Evolutionary conservation across 2,888 invertebrate species (phyloP), one percentile per base, ranked within the genome.

Genomic region (Archips xylosteana): DNA sequence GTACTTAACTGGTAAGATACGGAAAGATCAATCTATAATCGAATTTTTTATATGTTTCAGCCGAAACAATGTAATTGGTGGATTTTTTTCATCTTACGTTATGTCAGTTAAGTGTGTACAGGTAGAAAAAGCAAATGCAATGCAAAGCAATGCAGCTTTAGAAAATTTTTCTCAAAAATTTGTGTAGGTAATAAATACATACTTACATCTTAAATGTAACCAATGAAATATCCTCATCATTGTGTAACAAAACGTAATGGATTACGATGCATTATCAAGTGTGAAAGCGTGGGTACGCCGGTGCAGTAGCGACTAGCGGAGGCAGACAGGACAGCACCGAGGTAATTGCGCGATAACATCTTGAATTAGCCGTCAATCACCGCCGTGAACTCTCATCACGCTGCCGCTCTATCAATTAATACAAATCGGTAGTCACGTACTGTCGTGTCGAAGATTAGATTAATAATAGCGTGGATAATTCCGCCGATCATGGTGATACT

Each of bases 321-420:
- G 49, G 49, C 49, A n/a, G 49, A n/a, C 36, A 65, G 51, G 65
- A 54, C 49, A 51, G 34, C 81, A 82, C 62, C 81, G 83, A 80
- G 82, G 90, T 91, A 91, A 92, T 91, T 90, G 92, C 88, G 78
- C 82, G 94, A 94, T 93, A 94, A 88, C 90, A 93, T 93, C 92
- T 91, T 85, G 87, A 89, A 91, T 91, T 87, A 91, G 88, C 90
- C 92, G 91, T 93, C 94, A 92, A 92, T 94, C 94, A 89, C 87
- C 84, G 81, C 79, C 82, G 81, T 10, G 84, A 88, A 89, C 91
- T 90, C 91, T 92, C 92, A 92, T 90, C 90, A 86, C 80, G 81
- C 80, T 82, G 85, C 83, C 82, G 85, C 86, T 84, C 82, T 90
- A 92, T 93, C 92, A 94, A 94, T 94, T 94, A 93, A 90, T 89